A percentile compares a stretch with the other conserved stretches of the same genome.
phyloP scores from a whole-genome alignment of 2,113 vertebrate species.

The Notiomystis cincta region DNA sequence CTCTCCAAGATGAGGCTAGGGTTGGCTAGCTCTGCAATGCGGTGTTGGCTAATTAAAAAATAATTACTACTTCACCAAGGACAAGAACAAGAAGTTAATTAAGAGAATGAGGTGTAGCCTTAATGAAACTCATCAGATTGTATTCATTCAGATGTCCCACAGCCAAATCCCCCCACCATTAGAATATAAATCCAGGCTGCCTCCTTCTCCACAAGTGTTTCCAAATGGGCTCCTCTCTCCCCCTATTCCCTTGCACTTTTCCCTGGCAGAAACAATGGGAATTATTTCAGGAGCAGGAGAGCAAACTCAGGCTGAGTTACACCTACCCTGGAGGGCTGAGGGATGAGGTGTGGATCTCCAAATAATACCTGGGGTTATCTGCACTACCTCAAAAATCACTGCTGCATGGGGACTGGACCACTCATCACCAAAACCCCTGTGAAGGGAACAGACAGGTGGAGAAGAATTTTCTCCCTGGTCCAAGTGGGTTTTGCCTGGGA shows the following conservation, averaged over 20 bases:
- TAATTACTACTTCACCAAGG: constrained; percentile 80
- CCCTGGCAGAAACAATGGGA: background rate
- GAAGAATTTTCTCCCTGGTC: background rate
- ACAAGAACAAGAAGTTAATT: constrained; percentile 82
- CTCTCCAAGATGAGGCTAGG: constrained; percentile 74
- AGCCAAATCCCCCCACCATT: constrained; percentile 25
- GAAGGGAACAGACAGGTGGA: background rate
- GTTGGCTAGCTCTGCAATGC: constrained; percentile 71
- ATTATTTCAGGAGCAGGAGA: background rate
- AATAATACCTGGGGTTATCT: background rate
- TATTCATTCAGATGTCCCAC: constrained; percentile 8
- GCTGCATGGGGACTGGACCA: rapidly evolving
- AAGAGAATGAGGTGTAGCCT: constrained; percentile 72
- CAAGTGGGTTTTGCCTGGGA: background rate
- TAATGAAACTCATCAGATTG: constrained; percentile 73
- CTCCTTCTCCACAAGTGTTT: background rate
- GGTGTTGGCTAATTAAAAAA: constrained; percentile 78
- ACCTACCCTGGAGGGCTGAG: background rate
- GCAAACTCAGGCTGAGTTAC: background rate
- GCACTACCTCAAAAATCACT: background rate
- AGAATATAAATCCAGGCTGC: constrained; percentile 21
- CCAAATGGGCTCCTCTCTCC: background rate
- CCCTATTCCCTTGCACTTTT: background rate
- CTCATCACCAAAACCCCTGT: background rate
- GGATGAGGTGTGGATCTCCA: background rate